These are phyloP conservation scores for Apaloderma vittatum DNA, from an alignment of 2,113 vertebrate species.

Conservation along the genomic window DNA sequence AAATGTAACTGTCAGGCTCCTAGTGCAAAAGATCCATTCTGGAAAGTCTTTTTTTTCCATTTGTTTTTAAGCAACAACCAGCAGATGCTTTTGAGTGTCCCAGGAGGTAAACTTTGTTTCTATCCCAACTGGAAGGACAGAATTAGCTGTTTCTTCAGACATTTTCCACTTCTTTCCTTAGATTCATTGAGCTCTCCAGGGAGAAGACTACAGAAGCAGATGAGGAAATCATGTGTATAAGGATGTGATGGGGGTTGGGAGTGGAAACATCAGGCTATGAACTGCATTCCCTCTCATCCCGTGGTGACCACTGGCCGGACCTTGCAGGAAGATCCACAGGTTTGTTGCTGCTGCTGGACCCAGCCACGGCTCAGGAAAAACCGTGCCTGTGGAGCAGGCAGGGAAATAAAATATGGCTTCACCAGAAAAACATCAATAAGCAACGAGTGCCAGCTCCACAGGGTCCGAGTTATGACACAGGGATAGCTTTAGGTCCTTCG, in stretches of 20 bases:
- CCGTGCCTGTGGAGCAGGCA: background rate
- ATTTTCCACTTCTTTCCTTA: conserved; percentile 17
- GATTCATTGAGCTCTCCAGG: background rate
- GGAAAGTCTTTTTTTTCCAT: background rate
- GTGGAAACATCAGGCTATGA: background rate
- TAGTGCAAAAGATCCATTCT: background rate
- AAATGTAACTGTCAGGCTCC: background rate
- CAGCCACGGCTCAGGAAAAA: background rate
- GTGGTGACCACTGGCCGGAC: background rate
- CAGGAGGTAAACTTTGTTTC: background rate
- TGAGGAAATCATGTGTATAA: background rate
- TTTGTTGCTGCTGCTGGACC: background rate
- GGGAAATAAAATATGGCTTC: background rate
- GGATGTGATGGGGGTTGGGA: background rate
- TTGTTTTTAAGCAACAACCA: conserved; percentile 10
- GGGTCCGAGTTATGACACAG: background rate
- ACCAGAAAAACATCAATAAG: background rate
- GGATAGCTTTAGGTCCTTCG: background rate
- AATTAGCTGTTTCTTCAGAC: conserved; percentile 11
- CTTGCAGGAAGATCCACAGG: background rate
- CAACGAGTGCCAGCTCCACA: background rate
- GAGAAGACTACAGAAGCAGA: background rate
- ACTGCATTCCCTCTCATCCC: background rate
- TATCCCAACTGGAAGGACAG: background rate
- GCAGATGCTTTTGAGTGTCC: background rate